phyloP scores from a whole-genome alignment of 92 coral and sea anemone genomes.

The Phenganax stokvisi region DNA sequence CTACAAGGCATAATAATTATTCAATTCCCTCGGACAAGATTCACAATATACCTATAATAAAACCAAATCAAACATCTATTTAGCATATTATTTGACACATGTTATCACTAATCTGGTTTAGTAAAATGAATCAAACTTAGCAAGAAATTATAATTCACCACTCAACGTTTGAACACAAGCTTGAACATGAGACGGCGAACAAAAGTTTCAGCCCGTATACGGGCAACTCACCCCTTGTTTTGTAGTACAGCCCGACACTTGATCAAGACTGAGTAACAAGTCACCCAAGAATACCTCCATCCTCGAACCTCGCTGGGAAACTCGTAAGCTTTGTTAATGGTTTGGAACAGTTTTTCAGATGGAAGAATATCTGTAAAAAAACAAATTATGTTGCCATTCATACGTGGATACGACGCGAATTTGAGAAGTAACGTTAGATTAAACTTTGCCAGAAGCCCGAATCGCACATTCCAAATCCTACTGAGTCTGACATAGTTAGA shows the following conservation, averaged over 20 bases:
- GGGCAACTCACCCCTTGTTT: conserved; percentile 76
- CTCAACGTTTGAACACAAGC: not conserved
- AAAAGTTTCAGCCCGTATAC: not conserved
- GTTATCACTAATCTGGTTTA: no score
- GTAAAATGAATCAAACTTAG: no score
- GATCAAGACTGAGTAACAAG: conserved; percentile 85
- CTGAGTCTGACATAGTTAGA: not conserved
- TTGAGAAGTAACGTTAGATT: not conserved
- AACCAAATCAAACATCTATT: no score
- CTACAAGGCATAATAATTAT: not conserved
- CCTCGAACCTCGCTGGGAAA: conserved; percentile 53
- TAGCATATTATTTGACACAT: no score
- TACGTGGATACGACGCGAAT: not conserved
- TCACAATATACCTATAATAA: conserved; percentile 20
- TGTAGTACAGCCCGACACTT: conserved; percentile 91
- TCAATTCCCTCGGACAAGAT: conserved; percentile 23
- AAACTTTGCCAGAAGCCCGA: not conserved
- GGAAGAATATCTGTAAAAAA: conserved; percentile 59
- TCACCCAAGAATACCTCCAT: conserved; percentile 85
- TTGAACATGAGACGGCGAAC: not conserved
- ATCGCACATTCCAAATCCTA: not conserved
- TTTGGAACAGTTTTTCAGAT: conserved; percentile 60
- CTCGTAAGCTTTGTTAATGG: conserved; percentile 53
- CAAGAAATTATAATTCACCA: no score
- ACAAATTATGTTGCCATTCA: no score